These are phyloP conservation scores for Tachina fera DNA, from an alignment of 2,888 invertebrate species.

Conservation along the genomic window DNA sequence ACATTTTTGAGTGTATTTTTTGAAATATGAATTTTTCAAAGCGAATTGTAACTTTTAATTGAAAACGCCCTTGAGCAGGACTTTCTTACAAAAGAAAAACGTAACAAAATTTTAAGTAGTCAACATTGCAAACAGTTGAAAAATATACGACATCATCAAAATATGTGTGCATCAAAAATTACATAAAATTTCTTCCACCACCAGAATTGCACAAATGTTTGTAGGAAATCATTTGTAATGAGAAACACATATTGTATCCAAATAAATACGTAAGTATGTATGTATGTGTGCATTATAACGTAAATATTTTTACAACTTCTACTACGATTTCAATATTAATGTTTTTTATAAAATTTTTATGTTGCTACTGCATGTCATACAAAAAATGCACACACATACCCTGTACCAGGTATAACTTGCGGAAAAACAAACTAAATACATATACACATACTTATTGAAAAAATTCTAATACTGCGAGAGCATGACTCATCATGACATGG, in stretches of 20 bases:
- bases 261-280: neutral
- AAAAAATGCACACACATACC: neutral
- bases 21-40: too few relatives aligned
- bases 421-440: neutral
- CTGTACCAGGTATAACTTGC: neutral
- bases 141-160: neutral
- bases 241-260: neutral
- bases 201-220: constrained; percentile 47
- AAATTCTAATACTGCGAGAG: neutral
- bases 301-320: constrained; percentile 32
- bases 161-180: neutral
- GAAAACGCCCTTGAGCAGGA: neutral
- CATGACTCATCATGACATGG: constrained; percentile 54
- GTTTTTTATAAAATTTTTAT: neutral
- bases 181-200: constrained; percentile 5
- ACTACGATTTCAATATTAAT: constrained; percentile 2
- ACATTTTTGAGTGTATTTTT: too few relatives aligned
- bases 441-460: neutral
- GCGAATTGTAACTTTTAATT: too few relatives aligned
- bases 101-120: neutral
- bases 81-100: neutral
- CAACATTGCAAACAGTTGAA: neutral
- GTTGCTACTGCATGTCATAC: neutral
- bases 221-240: constrained; percentile 53
- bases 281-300: neutral